phyloP scores from a whole-genome alignment of 1,140 invertebrate species.

The Dendroctonus ponderosae region DNA sequence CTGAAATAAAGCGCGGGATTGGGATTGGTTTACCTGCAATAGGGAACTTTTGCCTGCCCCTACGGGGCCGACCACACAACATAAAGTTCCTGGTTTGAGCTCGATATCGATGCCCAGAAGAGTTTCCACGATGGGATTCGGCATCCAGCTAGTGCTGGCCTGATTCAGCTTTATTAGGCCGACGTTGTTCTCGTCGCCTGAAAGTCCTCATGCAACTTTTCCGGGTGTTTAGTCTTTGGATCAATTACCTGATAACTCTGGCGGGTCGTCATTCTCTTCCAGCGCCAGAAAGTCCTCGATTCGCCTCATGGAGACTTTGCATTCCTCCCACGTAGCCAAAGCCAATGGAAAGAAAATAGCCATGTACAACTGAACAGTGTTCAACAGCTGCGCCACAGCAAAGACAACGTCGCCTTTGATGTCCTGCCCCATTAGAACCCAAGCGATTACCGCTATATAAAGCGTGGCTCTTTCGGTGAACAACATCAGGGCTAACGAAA shows the following conservation, averaged over 20 bases:
- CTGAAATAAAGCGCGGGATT: not conserved
- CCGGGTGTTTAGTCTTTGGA: not conserved
- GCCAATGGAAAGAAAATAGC: conserved; percentile 67
- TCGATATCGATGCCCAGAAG: conserved; percentile 63
- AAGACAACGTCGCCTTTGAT: conserved; percentile 70
- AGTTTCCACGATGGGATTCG: conserved; percentile 59
- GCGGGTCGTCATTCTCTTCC: conserved; percentile 52
- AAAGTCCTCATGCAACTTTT: not conserved
- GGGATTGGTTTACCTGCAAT: conserved; percentile 58
- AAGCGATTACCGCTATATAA: conserved; percentile 68
- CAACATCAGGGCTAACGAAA: conserved; percentile 64
- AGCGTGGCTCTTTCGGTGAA: conserved; percentile 71
- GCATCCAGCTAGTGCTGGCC: conserved; percentile 61
- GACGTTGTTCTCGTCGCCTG: conserved; percentile 6
- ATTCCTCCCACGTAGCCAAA: conserved; percentile 51
- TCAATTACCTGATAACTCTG: conserved; percentile 6
- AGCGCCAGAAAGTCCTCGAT: conserved; percentile 61
- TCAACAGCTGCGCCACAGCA: conserved; percentile 71
- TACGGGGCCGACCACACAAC: conserved; percentile 74
- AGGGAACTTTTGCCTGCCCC: conserved; percentile 80
- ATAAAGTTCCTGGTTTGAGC: conserved; percentile 62
- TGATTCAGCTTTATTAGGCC: conserved; percentile 54
- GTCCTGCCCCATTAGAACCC: conserved; percentile 61
- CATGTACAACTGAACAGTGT: conserved; percentile 68
- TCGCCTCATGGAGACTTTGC: conserved; percentile 63